Evolutionary conservation across 37 sponge, comb jelly and placozoan species (phyloP).

Genomic region (Lycopodina hypogea): DNA sequence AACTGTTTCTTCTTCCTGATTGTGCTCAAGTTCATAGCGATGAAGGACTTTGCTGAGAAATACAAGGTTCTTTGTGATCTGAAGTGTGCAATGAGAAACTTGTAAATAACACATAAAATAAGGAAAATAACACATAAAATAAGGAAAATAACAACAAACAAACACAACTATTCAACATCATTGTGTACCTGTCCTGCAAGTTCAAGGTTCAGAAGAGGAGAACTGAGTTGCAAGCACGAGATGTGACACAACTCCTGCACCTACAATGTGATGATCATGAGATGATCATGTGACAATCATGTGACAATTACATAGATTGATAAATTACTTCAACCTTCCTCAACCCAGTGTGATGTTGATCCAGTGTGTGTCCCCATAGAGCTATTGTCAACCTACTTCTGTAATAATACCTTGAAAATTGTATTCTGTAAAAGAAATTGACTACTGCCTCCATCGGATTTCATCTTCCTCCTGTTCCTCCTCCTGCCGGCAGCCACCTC

Average conservation of each 20-base stretch:
- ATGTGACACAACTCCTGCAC: conserved; percentile 21
- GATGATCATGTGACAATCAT: neutral
- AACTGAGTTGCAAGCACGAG: conserved; percentile 41
- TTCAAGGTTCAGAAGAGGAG: conserved; percentile 37
- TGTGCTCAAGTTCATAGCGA: neutral
- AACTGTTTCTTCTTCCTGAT: neutral
- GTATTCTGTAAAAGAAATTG: conserved; percentile 17
- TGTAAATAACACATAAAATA: neutral
- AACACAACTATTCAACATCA: neutral
- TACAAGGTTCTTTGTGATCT: conserved; percentile 80
- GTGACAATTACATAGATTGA: no score
- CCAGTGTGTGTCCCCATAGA: no score
- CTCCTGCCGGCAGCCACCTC: neutral
- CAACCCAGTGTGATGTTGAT: no score
- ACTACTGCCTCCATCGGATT: neutral
- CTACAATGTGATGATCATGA: conserved; percentile 14
- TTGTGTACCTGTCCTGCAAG: conserved; percentile 54
- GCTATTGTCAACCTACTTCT: no score
- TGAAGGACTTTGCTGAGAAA: conserved; percentile 57
- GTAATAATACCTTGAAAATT: conserved; percentile 25
- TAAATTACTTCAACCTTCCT: no score
- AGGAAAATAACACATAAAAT: neutral
- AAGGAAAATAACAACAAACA: neutral
- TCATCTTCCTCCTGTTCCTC: neutral
- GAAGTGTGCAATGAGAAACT: neutral